Evolutionary conservation across 2,888 invertebrate species (phyloP), one percentile per base, ranked within the genome.

Genomic region (Drosophila atroscutellata): DNA sequence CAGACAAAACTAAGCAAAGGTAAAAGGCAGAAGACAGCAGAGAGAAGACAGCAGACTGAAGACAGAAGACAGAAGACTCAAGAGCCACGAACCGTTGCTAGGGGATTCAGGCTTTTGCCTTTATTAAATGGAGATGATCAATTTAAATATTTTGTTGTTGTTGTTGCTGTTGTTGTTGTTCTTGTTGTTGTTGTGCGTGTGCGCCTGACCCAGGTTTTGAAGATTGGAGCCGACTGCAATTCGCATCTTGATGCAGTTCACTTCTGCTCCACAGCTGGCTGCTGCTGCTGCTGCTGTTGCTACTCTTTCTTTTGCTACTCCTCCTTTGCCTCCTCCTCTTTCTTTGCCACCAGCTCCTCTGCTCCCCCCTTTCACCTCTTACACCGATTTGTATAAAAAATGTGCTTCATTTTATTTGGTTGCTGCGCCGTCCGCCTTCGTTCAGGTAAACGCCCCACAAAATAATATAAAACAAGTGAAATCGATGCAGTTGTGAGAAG

Each of bases 51-150:
- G 42, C 2, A 4, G 39, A 39, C 39, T 0, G 34, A 4, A 34
- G 34, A 34, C 13, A 30, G 34, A 3, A 34, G 34, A 34, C 34
- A 75, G 54, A 62, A 47, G 71, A 51, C 73, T 15, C 24, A 57
- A 13, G 59, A 71, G 60, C 67, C 67, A 67, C 80, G 52, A 28
- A 60, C 42, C 56, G 74, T 54, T 66, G 50, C 47, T 37, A 26
- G 24, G 49, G 54, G 63, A 63, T 55, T 63, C 67, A 42, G 71
- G 67, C 75, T 72, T 68, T 70, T 72, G 67, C 76, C 76, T 90
- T 91, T 91, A 91, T 90, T 91, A 91, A 92, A 92, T 92, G 92
- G 89, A 92, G 92, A 91, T 92, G 92, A 91, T 92, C 92, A 91
- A 91, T 91, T 91, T 91, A 91, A 91, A 91, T 91, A 92, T 91